phyloP scores from a whole-genome alignment of 2,797 vertebrate genomes.

The Phylloscopus collybita region DNA sequence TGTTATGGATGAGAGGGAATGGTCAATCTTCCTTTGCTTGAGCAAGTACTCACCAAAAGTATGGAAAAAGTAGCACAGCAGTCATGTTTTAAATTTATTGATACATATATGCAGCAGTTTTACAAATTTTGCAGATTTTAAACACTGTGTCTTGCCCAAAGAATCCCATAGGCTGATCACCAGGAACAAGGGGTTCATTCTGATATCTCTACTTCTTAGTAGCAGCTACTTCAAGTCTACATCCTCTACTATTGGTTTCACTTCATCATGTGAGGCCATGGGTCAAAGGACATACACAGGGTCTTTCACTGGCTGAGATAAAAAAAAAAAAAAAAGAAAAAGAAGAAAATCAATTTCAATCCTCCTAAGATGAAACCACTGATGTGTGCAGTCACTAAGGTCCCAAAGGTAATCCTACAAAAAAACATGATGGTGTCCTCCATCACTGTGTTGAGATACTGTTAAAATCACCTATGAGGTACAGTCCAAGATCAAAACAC shows the following conservation, averaged over 20 bases:
- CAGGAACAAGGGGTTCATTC: background rate
- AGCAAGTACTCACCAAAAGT: background rate
- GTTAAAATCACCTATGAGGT: background rate
- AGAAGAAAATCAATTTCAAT: conserved; percentile 73
- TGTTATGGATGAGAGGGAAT: background rate
- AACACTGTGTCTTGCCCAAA: background rate
- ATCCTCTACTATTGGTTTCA: conserved; percentile 26
- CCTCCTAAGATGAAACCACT: conserved; percentile 69
- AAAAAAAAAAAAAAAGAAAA: background rate
- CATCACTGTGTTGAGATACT: conserved; percentile 32
- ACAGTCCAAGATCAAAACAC: background rate
- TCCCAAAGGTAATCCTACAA: conserved; percentile 62
- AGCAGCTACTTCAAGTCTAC: conserved; percentile 30
- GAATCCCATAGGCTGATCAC: background rate
- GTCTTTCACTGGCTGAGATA: conserved; percentile 51
- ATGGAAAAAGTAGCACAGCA: background rate
- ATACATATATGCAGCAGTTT: background rate
- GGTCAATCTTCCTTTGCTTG: background rate
- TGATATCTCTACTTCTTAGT: background rate
- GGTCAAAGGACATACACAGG: conserved; percentile 60
- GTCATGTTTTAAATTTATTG: background rate
- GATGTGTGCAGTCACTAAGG: conserved; percentile 58
- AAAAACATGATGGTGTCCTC: conserved; percentile 57
- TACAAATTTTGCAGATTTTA: background rate
- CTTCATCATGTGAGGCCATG: conserved; percentile 57